These are phyloP conservation scores for Odobenus rosmarus DNA, from an alignment of 2,113 vertebrate species.

Conservation along the genomic window DNA sequence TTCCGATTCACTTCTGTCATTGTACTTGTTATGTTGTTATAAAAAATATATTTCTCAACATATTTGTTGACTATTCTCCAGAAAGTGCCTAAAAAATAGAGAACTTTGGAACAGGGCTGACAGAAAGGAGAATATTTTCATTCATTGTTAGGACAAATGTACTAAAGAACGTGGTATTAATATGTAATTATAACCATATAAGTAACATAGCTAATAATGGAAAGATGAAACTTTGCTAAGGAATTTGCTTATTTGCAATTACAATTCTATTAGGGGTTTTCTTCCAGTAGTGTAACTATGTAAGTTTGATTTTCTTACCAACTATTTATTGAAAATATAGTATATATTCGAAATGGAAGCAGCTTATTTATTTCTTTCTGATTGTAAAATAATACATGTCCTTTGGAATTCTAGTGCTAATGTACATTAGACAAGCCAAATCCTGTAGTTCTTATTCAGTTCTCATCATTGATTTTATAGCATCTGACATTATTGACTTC, in stretches of 20 bases:
- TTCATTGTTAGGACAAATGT: not conserved
- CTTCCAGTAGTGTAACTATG: not conserved
- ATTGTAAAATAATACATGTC: not conserved
- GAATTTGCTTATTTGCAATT: not conserved
- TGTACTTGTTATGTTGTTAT: not conserved
- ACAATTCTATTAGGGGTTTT: not conserved
- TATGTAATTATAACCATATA: not conserved
- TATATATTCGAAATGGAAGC: not conserved
- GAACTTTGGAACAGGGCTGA: not conserved
- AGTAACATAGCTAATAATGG: not conserved
- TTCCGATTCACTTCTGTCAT: not conserved
- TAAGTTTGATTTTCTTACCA: slow-evolving; percentile 16
- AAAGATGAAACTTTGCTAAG: not conserved
- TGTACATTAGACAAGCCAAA: not conserved
- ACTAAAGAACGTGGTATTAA: not conserved
- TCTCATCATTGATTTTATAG: not conserved
- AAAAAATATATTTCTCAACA: not conserved
- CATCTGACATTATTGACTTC: not conserved
- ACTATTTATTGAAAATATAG: not conserved
- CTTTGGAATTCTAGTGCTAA: not conserved
- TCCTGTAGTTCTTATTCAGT: not conserved
- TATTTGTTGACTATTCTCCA: not conserved
- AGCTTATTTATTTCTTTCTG: slow-evolving; percentile 3
- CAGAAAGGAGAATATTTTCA: not conserved
- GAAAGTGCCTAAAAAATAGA: not conserved